Evolutionary conservation across 1,140 invertebrate species (phyloP).

Genomic region (Leptoteleia sp.): DNA sequence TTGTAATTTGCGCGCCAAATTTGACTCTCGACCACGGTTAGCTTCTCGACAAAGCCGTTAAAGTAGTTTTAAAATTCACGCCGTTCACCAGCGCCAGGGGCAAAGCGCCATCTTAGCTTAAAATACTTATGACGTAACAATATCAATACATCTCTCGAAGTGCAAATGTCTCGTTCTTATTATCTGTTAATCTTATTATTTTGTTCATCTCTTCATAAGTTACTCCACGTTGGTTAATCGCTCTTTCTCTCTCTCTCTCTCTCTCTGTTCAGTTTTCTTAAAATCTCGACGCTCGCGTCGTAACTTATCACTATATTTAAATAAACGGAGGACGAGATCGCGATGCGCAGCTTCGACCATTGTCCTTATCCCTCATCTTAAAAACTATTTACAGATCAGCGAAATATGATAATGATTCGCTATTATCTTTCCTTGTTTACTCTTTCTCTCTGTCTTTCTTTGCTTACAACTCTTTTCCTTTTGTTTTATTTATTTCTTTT

Average conservation of each 20-base stretch:
- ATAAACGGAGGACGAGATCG: conserved; percentile 58
- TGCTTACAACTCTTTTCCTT: conserved; percentile 13
- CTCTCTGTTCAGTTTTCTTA: conserved; percentile 26
- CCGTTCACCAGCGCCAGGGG: conserved; percentile 24
- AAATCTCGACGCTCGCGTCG: conserved; percentile 62
- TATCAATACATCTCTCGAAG: conserved; percentile 65
- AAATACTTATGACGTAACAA: conserved; percentile 66
- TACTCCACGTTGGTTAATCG: conserved; percentile 51
- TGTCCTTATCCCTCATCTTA: conserved; percentile 53
- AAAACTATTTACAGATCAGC: conserved; percentile 63
- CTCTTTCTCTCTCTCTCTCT: conserved; percentile 12
- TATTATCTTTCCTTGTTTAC: too few species aligned
- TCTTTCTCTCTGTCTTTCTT: conserved; percentile 8
- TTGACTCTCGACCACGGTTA: too few species aligned
- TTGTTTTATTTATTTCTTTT: too few species aligned
- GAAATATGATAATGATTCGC: conserved; percentile 60
- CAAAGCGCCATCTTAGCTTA: conserved; percentile 56
- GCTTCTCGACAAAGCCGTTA: not conserved
- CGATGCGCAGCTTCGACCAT: conserved; percentile 44
- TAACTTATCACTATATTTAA: conserved; percentile 65
- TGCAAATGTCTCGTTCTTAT: conserved; percentile 56
- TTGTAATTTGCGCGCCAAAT: too few species aligned
- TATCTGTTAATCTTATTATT: conserved; percentile 29
- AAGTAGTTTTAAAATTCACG: too few species aligned
- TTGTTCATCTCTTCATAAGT: conserved; percentile 34